Conservation (phyloP, 2,113 vertebrate species). For the Zosterops pallidus region DNA sequence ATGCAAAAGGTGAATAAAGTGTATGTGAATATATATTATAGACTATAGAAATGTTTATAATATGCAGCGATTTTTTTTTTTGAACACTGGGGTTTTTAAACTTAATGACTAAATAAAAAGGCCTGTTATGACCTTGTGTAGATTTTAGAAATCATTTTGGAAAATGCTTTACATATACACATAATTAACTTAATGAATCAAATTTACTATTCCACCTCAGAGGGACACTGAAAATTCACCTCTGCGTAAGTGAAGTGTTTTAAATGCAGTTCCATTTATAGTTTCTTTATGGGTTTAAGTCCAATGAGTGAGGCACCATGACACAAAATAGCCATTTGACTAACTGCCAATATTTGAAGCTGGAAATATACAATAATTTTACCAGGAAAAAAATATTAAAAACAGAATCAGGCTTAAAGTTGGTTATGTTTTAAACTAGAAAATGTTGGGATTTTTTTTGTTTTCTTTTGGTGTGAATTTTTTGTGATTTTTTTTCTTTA, state of each 20-base stretch:
- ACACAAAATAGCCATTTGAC: conserved; percentile 29
- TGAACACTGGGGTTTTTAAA: not conserved
- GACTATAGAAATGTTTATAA: not conserved
- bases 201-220: conserved; percentile 12
- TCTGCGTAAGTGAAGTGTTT: conserved; percentile 4
- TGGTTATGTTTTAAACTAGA: not conserved
- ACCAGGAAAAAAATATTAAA: not conserved
- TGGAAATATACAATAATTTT: not conserved
- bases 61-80: not conserved
- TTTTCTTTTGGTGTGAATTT: not conserved
- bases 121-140: conserved; percentile 29
- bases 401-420: not conserved
- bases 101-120: not conserved
- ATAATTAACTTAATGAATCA: conserved; percentile 54
- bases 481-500: not conserved
- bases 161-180: conserved; percentile 23
- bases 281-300: conserved; percentile 18
- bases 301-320: not conserved
- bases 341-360: not conserved
- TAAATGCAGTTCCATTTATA: not conserved
- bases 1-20: not conserved
- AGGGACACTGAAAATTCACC: not conserved
- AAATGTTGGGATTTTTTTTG: not conserved
- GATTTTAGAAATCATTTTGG: not conserved
- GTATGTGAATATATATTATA: not conserved